Conservation (phyloP, 2,113 vertebrate genomes). For the Ictalurus punctatus region DNA sequence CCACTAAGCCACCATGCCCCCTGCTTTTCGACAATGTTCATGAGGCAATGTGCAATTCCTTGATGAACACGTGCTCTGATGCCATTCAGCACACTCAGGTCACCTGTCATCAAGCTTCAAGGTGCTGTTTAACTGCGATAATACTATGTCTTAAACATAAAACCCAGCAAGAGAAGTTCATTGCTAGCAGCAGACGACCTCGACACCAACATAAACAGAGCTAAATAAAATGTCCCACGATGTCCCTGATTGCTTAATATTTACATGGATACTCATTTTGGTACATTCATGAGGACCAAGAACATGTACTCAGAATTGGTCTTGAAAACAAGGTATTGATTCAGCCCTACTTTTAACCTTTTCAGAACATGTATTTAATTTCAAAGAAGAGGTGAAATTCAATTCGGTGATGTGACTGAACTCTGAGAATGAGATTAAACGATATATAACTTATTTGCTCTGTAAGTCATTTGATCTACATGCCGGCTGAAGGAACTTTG, state of each 20-base stretch:
- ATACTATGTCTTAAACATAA: too few relatives aligned
- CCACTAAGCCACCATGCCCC: too few relatives aligned
- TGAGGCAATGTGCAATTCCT: background rate
- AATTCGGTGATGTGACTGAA: background rate
- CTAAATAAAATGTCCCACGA: background rate
- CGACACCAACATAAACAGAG: background rate
- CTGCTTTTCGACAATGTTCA: background rate
- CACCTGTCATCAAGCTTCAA: too few relatives aligned
- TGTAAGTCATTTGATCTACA: slow-evolving; percentile 20
- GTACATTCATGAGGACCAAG: too few relatives aligned
- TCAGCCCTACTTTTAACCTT: background rate
- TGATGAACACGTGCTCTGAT: background rate
- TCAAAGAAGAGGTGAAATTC: background rate
- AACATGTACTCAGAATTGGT: background rate
- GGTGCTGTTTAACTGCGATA: too few relatives aligned
- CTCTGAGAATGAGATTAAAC: background rate
- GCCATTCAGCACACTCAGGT: background rate
- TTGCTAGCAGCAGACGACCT: background rate
- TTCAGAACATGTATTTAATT: background rate
- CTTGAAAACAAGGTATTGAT: background rate
- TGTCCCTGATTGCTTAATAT: too few relatives aligned
- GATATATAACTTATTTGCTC: background rate
- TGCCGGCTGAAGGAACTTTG: background rate
- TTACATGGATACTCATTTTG: background rate
- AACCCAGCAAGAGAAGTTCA: background rate